Evolutionary conservation across 2,888 invertebrate species (phyloP), one percentile per base, ranked within the genome.

Genomic region (Thyatira batis): DNA sequence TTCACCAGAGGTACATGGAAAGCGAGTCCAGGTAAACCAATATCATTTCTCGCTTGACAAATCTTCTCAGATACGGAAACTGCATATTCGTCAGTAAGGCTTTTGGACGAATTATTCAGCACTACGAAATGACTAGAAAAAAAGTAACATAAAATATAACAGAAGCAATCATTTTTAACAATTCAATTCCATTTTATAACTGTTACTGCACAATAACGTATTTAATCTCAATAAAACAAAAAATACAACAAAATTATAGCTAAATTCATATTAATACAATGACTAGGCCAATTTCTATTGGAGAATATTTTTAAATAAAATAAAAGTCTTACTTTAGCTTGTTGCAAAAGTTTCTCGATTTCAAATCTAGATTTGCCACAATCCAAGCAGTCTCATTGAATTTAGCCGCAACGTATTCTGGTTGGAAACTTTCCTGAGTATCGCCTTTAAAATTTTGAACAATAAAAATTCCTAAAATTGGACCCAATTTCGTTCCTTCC

Each of bases 381-480:
- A 75, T 60, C 54, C 61, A 51, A 3, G 67, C 63, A 0, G 57
- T 71, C 25, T 73, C 69, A 55, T 74, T 72, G 58, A 73, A 78
- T 61, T 71, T 70, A 3, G 53, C 54, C 6, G 58, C 53, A 39
- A 81, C 69, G 48, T 65, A 65, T 52, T 68, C 58, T 25, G 71
- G 57, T 20, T 62, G 56, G 44, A 68, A 58, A 54, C 50, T 58
- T 45, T 61, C 51, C 21, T 54, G 45, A 20, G 54, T 52, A 45
- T 54, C 53, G 11, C 59, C 52, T 13, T 57, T 49, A 21, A 63
- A 63, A 57, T 71, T 68, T 52, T 76, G 71, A 28, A 78, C 67
- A 49, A 81, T 58, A 54, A 80, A 80, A 55, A 84, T 71, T n/a
- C 82, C 79, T 20, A 66, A 52, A 52, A 84, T 60, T 25, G 72